Evolutionary conservation across 1,140 invertebrate species (phyloP).

Genomic region (Anoplophora glabripennis): DNA sequence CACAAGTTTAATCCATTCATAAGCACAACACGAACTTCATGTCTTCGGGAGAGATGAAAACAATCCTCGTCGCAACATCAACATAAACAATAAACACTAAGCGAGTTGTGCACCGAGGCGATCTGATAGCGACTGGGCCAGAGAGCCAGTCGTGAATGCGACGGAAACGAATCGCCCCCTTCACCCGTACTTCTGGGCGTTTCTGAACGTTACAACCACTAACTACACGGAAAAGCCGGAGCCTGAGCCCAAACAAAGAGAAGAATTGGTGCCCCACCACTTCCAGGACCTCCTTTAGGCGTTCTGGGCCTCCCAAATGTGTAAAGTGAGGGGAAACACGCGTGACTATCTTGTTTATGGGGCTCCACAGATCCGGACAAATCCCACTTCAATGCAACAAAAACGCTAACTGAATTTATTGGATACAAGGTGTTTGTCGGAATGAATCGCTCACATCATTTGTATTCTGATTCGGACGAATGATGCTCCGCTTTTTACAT

Average conservation of each 20-base stretch:
- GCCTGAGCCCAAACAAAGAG: conserved; percentile 10
- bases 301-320: conserved; percentile 20
- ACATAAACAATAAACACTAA: conserved; percentile 46
- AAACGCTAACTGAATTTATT: conserved; percentile 52
- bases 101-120: conserved; percentile 33
- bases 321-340: conserved; percentile 34
- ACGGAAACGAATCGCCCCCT: conserved; percentile 29
- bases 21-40: conserved; percentile 33
- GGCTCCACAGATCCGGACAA: conserved; percentile 47
- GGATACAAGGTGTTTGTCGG: conserved; percentile 51
- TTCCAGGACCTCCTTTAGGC: conserved; percentile 2
- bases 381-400: conserved; percentile 48
- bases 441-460: conserved; percentile 50
- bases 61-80: conserved; percentile 37
- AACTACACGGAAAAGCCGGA: conserved; percentile 42
- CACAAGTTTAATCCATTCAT: conserved; percentile 25
- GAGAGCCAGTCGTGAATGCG: conserved; percentile 20
- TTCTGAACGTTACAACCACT: conserved; percentile 30
- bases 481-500: conserved; percentile 49
- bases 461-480: conserved; percentile 50
- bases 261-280: conserved; percentile 39
- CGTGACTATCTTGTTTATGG: conserved; percentile 49
- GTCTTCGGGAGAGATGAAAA: conserved; percentile 32
- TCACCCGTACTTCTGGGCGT: conserved; percentile 36
- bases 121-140: conserved; percentile 44